Base-by-base conservation (phyloP, 1,140 invertebrate genomes). In the Halotydeus destructor region DNA sequence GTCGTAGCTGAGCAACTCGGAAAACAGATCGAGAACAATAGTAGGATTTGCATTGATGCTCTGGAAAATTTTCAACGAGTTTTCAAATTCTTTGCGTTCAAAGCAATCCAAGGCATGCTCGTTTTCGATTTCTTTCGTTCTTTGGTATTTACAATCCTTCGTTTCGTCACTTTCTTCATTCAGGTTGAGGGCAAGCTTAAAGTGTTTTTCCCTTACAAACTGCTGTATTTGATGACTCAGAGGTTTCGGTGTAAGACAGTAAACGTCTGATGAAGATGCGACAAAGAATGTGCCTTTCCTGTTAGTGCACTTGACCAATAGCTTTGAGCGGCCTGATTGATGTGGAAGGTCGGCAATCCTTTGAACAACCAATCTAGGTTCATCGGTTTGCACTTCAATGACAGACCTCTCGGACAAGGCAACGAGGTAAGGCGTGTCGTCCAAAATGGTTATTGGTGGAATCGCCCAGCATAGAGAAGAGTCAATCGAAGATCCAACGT, bases 1-100 rank as follows among this genome's bases (percentile, higher is more conserved):
- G 43, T 70, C 65, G 41, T 75, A 72, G 1, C 79, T 76, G 43
- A 89, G 65, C 30, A 93, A 61, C 55, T 84, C 79, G 2, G 89
- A 86, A 64, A 86, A 94, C 9, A 96, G 59, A 44, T 81, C 74
- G 50, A 94, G 94, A 0, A 96, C 86, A 60, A 91, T 79, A 38
- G 80, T 81, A 0, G 86, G 83, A 67, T 94, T 84, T 30, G 82
- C 89, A 39, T 75, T 72, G 5, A 93, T 59, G 57, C 82, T 76
- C 5, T 76, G 66, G 61, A 94, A 96, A 52, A 89, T 72, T 44
- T 76, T 71, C 78, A 96, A 84, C 0, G 88, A 81, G 49, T 81
- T 75, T 31, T 75, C 66, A 59, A 84, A 96, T 46, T 78, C 69
- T 54, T 82, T 82, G 51, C 77, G 76, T 34, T 73, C 73, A 59